phyloP scores from a whole-genome alignment of 2,113 vertebrate genomes.

The Urocynchramus pylzowi region DNA sequence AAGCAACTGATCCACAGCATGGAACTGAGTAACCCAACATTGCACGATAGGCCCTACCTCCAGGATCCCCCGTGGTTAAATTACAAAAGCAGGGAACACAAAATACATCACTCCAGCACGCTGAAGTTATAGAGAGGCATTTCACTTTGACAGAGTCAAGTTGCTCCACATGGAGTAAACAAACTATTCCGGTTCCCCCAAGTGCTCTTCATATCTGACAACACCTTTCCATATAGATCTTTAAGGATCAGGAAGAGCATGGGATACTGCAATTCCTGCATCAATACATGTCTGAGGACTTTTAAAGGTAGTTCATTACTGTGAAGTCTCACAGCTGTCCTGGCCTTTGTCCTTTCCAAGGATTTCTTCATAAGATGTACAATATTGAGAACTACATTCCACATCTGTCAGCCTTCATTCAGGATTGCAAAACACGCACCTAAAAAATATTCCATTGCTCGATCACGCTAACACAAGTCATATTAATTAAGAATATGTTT shows the following conservation, averaged over 20 bases:
- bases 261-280: background rate
- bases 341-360: background rate
- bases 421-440: conserved; percentile 49
- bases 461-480: conserved; percentile 57
- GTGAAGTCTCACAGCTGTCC: background rate
- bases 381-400: conserved; percentile 7
- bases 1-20: background rate
- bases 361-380: background rate
- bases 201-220: background rate
- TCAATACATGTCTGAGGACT: background rate
- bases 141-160: background rate
- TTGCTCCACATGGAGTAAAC: background rate
- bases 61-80: background rate
- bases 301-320: background rate
- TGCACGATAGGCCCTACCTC: background rate
- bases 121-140: background rate
- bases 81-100: background rate
- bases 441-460: conserved; percentile 43
- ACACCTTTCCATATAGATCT: background rate
- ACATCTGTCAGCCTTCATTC: background rate
- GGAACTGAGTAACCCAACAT: background rate
- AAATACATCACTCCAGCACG: background rate
- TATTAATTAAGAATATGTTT: conserved; percentile 59
- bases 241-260: background rate
- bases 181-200: background rate